phyloP scores from a whole-genome alignment of 2,113 vertebrate species.

The Muscicapa adusta region DNA sequence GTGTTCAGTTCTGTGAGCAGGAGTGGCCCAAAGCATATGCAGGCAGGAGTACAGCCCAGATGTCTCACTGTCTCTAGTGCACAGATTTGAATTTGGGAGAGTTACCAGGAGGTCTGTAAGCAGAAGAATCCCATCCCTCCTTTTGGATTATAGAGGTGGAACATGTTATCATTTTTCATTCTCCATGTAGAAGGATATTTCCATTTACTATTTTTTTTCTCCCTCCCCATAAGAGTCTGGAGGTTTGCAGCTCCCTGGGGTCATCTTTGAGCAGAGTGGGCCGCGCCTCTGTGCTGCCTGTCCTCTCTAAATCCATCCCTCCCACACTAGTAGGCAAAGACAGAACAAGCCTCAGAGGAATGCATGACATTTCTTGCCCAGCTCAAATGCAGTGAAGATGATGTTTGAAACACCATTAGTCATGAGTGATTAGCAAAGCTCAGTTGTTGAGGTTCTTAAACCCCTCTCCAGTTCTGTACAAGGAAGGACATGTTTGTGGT shows the following conservation, averaged over 20 bases:
- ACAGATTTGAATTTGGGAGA: background rate
- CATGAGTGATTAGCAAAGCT: constrained; percentile 58
- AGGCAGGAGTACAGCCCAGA: background rate
- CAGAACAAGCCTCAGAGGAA: constrained; percentile 55
- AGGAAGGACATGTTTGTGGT: background rate
- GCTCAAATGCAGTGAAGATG: constrained; percentile 41
- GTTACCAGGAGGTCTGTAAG: background rate
- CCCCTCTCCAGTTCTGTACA: background rate
- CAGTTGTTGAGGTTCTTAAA: constrained; percentile 38
- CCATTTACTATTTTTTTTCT: background rate
- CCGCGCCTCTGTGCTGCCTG: background rate
- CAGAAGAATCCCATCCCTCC: background rate
- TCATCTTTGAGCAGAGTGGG: constrained; percentile 16
- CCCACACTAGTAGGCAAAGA: constrained; percentile 27
- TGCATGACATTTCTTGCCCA: constrained; percentile 29
- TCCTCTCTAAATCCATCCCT: constrained; percentile 29
- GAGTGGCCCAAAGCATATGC: background rate
- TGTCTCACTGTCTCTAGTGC: background rate
- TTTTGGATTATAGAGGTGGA: background rate
- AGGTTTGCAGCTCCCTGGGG: background rate
- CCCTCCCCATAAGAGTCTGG: background rate
- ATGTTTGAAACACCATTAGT: constrained; percentile 50
- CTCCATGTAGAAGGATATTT: background rate
- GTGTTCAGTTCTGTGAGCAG: background rate
- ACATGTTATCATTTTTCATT: background rate